Conservation (phyloP, 2,113 vertebrate genomes). For the Pholis gunnellus region DNA sequence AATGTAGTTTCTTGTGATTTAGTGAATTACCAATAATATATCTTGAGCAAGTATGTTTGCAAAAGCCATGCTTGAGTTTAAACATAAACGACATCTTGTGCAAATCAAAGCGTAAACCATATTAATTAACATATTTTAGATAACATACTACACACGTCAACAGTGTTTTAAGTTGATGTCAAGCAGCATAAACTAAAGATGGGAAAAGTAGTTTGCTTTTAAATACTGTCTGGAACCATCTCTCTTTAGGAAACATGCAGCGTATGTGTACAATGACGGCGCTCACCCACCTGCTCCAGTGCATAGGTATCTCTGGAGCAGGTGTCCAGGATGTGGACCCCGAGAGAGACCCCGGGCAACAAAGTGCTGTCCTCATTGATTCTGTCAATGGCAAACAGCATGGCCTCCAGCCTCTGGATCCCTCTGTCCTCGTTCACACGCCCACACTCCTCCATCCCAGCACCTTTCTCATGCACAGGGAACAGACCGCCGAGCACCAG, state of each 20-base stretch:
- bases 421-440: slow-evolving; percentile 96
- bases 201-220: background rate
- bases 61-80: background rate
- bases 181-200: background rate
- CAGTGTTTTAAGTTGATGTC: background rate
- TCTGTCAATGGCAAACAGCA: slow-evolving; percentile 97
- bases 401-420: slow-evolving; percentile 97
- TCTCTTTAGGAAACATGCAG: background rate
- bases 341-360: slow-evolving; percentile 93
- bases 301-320: slow-evolving; percentile 98
- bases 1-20: background rate
- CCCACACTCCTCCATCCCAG: slow-evolving; percentile 94
- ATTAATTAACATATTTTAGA: background rate
- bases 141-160: background rate
- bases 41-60: background rate
- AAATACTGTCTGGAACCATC: background rate
- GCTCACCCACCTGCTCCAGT: slow-evolving; percentile 88
- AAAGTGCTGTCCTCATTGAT: slow-evolving; percentile 92
- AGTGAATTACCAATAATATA: background rate
- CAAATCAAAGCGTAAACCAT: background rate
- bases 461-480: slow-evolving; percentile 98
- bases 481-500: slow-evolving; percentile 96
- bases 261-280: background rate
- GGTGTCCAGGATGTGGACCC: slow-evolving; percentile 97
- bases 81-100: background rate